Conservation (phyloP, 2,797 vertebrate genomes). For the Sphenopsis melanotis region DNA sequence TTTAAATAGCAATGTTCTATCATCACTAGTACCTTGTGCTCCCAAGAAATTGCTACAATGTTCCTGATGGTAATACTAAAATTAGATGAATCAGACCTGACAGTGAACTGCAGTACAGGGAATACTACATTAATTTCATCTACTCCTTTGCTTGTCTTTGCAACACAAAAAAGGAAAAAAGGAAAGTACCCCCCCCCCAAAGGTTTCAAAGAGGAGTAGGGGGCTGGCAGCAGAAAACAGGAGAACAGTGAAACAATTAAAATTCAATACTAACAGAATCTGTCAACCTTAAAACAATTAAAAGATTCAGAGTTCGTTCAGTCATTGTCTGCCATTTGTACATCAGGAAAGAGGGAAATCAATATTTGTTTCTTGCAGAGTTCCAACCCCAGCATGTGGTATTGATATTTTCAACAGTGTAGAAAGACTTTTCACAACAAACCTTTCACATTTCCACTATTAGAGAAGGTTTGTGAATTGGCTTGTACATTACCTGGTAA, state of each 20-base stretch:
- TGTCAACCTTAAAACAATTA: conserved; percentile 56
- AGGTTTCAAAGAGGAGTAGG: neutral
- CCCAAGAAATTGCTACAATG: neutral
- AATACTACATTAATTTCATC: conserved; percentile 25
- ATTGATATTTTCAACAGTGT: conserved; percentile 64
- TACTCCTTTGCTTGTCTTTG: neutral
- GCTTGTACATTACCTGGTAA: neutral
- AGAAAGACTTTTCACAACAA: conserved; percentile 50
- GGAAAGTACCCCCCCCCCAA: neutral
- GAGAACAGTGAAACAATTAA: conserved; percentile 13
- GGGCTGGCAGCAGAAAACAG: rapidly evolving
- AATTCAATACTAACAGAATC: conserved; percentile 34
- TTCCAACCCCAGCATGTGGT: neutral
- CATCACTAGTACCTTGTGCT: neutral
- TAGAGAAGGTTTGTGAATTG: conserved; percentile 3
- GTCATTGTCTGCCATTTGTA: conserved; percentile 25
- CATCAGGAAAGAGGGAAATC: conserved; percentile 51
- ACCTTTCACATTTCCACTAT: conserved; percentile 18
- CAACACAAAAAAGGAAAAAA: neutral
- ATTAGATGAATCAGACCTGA: neutral
- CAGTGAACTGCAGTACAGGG: neutral
- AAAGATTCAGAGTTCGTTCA: conserved; percentile 44
- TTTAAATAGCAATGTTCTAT: neutral
- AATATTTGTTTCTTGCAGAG: conserved; percentile 68
- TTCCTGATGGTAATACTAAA: conserved; percentile 12